Base-by-base conservation (phyloP, 2,797 vertebrate species). In the Anguilla obscura region DNA sequence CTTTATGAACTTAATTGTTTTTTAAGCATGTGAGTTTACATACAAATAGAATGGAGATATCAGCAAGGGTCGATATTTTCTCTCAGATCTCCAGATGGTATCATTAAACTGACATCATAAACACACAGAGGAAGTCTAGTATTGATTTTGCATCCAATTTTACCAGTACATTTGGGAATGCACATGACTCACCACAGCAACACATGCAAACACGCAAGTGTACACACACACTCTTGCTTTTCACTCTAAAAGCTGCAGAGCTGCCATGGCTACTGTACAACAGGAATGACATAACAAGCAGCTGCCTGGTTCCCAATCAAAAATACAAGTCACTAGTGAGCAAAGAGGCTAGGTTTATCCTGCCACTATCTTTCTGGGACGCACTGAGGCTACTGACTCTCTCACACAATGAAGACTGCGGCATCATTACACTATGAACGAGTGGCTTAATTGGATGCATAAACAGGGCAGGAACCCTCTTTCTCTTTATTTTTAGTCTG, bases 141-240 rank as follows among this genome's bases (percentile, higher is more conserved):
- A 82, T 50, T 50, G 45, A 82, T 82, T 82, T n/a, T 82, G 79
- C 9, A 50, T 82, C 79, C 24, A 8, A 50, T n/a, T 40, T 82
- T 82, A 33, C n/a, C 74, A 36, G 74, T 33, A 33, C 74, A 10
- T 76, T 76, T n/a, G 36, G 33, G 45, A 82, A 50, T 82, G 45
- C 79, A n/a, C 79, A 82, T 82, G 9, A n/a, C 40, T 2, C 21
- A 24, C 27, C 76, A 45, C 40, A 76, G 30, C 3, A 33, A 8
- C 74, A 82, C 79, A 50, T 7, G 7, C 79, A 82, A 45, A 82
- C 45, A 50, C 21, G 6, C 21, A n/a, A 18, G 24, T 7, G 24
- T 21, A n/a, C 40, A 50, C 18, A 30, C 45, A n/a, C 16, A n/a
- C 45, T 50, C 79, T 4, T 16, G 45, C 74, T 76, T 14, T 36